Evolutionary conservation across 2,797 vertebrate genomes (phyloP).

Genomic region (Pipistrellus pygmaeus): DNA sequence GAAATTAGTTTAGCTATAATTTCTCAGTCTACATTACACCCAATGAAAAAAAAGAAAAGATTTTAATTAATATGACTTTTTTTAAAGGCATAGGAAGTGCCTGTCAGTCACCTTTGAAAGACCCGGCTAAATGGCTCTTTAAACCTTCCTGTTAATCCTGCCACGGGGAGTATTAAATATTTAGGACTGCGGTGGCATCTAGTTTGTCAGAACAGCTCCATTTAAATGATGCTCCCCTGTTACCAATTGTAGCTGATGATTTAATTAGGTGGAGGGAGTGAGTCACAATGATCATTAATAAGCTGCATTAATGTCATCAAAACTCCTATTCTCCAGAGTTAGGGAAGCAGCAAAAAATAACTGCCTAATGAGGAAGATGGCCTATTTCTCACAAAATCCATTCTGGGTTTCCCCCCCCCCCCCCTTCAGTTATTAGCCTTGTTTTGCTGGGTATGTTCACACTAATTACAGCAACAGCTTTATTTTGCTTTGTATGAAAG

Average conservation of each 20-base stretch:
- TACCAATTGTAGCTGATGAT: slow-evolving; percentile 75
- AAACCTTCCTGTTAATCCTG: slow-evolving; percentile 62
- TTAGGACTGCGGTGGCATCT: slow-evolving; percentile 67
- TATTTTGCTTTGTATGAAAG: slow-evolving; percentile 74
- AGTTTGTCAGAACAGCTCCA: slow-evolving; percentile 73
- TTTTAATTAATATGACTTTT: slow-evolving; percentile 56
- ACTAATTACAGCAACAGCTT: slow-evolving; percentile 74
- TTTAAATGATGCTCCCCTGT: slow-evolving; percentile 73
- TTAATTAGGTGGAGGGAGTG: slow-evolving; percentile 77
- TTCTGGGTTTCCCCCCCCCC: slow-evolving; percentile 19
- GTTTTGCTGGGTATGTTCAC: slow-evolving; percentile 68
- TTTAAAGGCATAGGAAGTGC: slow-evolving; percentile 2
- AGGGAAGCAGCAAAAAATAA: neutral
- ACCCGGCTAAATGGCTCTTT: slow-evolving; percentile 68
- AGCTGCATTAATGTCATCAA: slow-evolving; percentile 75
- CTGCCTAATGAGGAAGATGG: slow-evolving; percentile 50
- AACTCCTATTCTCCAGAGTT: slow-evolving; percentile 71
- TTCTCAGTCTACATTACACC: slow-evolving; percentile 17
- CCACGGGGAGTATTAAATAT: slow-evolving; percentile 74
- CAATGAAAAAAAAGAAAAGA: slow-evolving; percentile 23
- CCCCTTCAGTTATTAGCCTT: slow-evolving; percentile 69
- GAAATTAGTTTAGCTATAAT: slow-evolving; percentile 58
- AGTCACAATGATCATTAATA: slow-evolving; percentile 81
- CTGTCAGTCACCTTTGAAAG: slow-evolving; percentile 68
- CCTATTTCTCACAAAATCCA: slow-evolving; percentile 74